Conservation (phyloP, 1,140 invertebrate species). For the Ceratoteleas bidentatus region DNA sequence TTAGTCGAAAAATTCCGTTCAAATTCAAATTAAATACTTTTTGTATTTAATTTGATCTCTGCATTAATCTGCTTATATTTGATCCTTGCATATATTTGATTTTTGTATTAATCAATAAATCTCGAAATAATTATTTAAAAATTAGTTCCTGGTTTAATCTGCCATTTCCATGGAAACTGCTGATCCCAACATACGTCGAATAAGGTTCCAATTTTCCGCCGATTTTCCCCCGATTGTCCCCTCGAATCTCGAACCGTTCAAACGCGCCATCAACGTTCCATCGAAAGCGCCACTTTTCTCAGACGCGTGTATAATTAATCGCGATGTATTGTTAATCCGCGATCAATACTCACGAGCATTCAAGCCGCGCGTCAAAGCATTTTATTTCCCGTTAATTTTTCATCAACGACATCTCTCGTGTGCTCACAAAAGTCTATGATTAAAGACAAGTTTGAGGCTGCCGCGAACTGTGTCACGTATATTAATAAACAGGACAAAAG, state of each 20-base stretch:
- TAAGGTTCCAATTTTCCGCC: no score
- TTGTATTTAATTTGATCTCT: no score
- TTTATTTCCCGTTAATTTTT: conserved; percentile 47
- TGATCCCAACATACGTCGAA: no score
- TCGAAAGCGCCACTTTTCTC: background rate
- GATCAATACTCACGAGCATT: conserved; percentile 30
- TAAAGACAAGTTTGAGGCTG: conserved; percentile 53
- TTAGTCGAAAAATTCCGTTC: no score
- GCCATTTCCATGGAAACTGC: no score
- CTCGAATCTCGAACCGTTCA: background rate
- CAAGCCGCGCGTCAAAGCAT: background rate
- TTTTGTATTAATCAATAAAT: no score
- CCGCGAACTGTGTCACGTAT: conserved; percentile 51
- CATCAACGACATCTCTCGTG: conserved; percentile 20
- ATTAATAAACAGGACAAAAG: conserved; percentile 64
- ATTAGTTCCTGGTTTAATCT: no score
- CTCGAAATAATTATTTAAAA: no score
- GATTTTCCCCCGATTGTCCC: background rate
- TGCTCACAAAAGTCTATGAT: conserved; percentile 49
- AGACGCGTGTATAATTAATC: conserved; percentile 28
- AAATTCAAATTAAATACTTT: no score
- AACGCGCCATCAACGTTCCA: background rate
- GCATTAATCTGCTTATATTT: no score
- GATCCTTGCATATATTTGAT: no score
- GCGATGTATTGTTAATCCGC: conserved; percentile 39